Base-by-base conservation (phyloP, 2,113 vertebrate species). In the Grammomys surdaster region DNA sequence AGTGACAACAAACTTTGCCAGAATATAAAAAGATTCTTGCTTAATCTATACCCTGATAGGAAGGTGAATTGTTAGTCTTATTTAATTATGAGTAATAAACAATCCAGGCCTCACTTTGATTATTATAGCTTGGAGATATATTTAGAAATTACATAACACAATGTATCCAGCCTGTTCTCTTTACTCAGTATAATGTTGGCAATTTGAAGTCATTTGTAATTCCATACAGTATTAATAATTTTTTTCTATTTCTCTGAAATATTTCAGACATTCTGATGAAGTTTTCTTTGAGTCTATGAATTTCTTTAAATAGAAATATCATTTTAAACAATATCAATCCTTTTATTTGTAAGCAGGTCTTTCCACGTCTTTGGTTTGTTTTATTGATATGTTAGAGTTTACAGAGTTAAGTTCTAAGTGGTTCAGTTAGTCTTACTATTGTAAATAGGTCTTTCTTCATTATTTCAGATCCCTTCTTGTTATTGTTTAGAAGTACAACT, bases 31-130 rank as follows among this genome's bases (percentile, higher is more conserved):
- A 36, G 46, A 84, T 69, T n/a, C 81, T 67, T 95, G 22, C n/a
- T 76, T 33, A 93, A 77, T 81, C 81, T 5, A 17, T 93, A 81
- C 5, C 11, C 54, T 72, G n/a, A 58, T 46, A 67, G 54, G n/a
- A 58, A 90, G 90, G 14, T n/a, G 7, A 95, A 88, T 81, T 69
- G 60, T 60, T 73, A 46, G 67, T 76, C 19, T 31, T 86, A 91
- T 63, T 93, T 60, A 82, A 58, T 67, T 58, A 33, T 36, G 24
- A 93, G 69, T 33, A 33, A 69, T 31, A 95, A 86, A 87, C 11
- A 76, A 11, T 28, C 67, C 48, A 70, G 19, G 31, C 19, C 31
- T 88, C 65, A 48, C 36, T 70, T 87, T 65, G 36, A 65, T 24
- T 4, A 7, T 28, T 63, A 63, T 31, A 65, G 24, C 82, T 46